phyloP scores from a whole-genome alignment of 2,888 invertebrate genomes.

The Dorcus parallelipipedus region DNA sequence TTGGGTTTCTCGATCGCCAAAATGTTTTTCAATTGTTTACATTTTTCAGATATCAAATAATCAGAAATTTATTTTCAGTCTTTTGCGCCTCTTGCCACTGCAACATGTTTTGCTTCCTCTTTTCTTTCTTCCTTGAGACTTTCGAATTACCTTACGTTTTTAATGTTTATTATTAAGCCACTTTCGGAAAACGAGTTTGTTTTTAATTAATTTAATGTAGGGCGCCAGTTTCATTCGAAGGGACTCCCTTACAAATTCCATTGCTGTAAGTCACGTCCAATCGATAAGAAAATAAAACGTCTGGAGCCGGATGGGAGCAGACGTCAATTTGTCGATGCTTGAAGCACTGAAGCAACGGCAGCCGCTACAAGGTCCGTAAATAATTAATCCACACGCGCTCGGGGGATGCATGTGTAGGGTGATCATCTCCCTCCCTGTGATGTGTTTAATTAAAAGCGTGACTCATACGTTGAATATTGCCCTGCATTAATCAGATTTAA shows the following conservation, averaged over 20 bases:
- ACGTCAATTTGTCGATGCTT: not conserved
- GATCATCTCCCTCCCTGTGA: not conserved
- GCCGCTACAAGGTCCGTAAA: not conserved
- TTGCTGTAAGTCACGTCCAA: not conserved
- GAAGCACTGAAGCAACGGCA: not conserved
- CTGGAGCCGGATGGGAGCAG: conserved; percentile 3
- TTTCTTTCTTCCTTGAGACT: too few relatives aligned
- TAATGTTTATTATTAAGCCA: too few relatives aligned
- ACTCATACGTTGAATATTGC: not conserved
- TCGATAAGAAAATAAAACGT: conserved; percentile 3
- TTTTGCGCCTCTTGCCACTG: too few relatives aligned
- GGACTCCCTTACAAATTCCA: too few relatives aligned
- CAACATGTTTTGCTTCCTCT: too few relatives aligned
- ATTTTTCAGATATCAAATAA: too few relatives aligned
- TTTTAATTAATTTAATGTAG: too few relatives aligned
- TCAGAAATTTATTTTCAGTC: too few relatives aligned
- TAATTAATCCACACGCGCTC: not conserved
- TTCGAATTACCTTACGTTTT: too few relatives aligned
- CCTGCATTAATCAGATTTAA: not conserved
- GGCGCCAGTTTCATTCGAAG: too few relatives aligned
- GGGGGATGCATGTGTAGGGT: not conserved
- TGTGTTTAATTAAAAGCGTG: not conserved
- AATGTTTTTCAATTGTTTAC: too few relatives aligned
- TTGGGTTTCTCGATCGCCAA: too few relatives aligned
- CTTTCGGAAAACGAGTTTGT: not conserved